phyloP scores from a whole-genome alignment of 2,113 vertebrate species.

The Pollachius pollachius region DNA sequence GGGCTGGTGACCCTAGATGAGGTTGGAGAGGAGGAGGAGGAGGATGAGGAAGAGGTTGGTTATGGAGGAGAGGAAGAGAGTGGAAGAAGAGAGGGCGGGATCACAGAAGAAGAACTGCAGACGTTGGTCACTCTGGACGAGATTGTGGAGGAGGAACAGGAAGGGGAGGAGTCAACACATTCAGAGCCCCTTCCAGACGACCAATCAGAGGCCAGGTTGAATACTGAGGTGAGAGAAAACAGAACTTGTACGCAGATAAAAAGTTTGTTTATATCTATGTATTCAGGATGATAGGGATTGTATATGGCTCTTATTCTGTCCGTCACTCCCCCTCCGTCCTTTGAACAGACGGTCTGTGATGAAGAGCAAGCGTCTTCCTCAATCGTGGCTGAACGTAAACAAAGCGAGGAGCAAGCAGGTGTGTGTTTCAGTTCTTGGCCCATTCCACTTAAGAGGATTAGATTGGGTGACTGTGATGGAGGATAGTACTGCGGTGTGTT shows the following conservation, averaged over 20 bases:
- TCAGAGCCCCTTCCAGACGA: conserved; percentile 25
- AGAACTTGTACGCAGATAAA: no score
- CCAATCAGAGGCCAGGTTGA: conserved; percentile 26
- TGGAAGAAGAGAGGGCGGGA: conserved; percentile 2
- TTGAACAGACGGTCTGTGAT: background rate
- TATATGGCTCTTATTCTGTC: background rate
- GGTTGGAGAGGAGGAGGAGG: background rate
- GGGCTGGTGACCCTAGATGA: conserved; percentile 27
- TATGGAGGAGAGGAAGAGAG: background rate
- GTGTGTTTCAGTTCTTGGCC: background rate
- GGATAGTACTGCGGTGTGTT: background rate
- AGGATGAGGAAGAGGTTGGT: background rate
- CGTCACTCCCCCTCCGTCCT: background rate
- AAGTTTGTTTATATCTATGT: no score
- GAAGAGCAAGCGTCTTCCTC: no score
- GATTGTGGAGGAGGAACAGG: conserved; percentile 73
- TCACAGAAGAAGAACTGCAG: conserved; percentile 44
- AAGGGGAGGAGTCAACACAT: conserved; percentile 23
- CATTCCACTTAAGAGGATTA: background rate
- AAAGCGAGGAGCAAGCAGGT: background rate
- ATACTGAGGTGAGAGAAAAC: no score
- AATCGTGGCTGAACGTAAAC: no score
- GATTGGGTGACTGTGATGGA: background rate
- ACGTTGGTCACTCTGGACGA: conserved; percentile 59
- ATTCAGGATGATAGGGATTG: no score